phyloP scores from a whole-genome alignment of 2,797 vertebrate genomes.

The Gadopsis marmoratus region DNA sequence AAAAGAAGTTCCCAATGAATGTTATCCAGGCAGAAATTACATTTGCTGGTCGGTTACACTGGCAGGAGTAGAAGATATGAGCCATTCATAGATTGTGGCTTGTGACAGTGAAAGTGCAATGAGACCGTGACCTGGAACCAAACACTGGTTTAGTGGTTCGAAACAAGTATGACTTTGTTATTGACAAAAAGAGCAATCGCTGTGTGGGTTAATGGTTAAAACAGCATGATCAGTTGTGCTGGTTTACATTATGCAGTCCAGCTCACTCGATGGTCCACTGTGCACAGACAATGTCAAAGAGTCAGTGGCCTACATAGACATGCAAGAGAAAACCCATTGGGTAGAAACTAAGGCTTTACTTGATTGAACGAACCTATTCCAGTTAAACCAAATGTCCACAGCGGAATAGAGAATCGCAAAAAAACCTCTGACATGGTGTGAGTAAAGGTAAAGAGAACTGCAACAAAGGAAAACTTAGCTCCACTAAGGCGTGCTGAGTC shows the following conservation, averaged over 20 bases:
- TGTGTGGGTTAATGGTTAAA: constrained; percentile 76
- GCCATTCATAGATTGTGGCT: constrained; percentile 6
- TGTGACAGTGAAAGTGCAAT: constrained; percentile 14
- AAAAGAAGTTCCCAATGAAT: background rate
- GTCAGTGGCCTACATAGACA: constrained; percentile 57
- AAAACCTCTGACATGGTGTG: constrained; percentile 11
- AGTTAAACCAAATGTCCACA: constrained; percentile 19
- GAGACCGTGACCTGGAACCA: constrained; percentile 41
- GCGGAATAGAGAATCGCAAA: constrained; percentile 12
- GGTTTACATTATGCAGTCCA: constrained; percentile 55
- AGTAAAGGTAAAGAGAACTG: constrained; percentile 8
- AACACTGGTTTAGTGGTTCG: constrained; percentile 42
- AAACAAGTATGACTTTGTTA: constrained; percentile 39
- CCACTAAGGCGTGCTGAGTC: constrained; percentile 27
- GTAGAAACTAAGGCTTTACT: constrained; percentile 17
- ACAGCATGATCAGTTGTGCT: constrained; percentile 63
- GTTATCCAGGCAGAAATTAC: background rate
- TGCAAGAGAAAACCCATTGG: constrained; percentile 28
- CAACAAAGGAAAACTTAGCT: constrained; percentile 29
- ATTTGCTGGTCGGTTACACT: background rate
- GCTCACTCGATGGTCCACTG: constrained; percentile 30
- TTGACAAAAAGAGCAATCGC: constrained; percentile 46
- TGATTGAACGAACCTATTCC: constrained; percentile 14
- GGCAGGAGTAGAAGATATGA: background rate
- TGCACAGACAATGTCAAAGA: constrained; percentile 37